Conservation (phyloP, 1,140 invertebrate genomes). For the Arctopsyche grandis region DNA sequence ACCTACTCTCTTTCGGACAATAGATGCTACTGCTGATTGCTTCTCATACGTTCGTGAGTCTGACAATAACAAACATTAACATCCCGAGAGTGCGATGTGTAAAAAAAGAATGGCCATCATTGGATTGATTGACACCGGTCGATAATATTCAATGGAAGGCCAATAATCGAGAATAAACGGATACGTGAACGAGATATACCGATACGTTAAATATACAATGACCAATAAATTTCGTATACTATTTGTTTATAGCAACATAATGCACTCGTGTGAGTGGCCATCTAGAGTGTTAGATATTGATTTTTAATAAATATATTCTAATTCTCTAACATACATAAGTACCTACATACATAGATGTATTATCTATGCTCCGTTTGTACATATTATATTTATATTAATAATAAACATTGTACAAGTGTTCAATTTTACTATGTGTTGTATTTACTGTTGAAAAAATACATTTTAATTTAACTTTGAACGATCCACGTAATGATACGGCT, state of each 20-base stretch:
- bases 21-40: slow-evolving; percentile 33
- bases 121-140: slow-evolving; percentile 19
- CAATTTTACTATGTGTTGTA: too few species aligned
- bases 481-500: background rate
- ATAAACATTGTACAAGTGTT: too few species aligned
- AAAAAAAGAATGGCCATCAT: slow-evolving; percentile 7
- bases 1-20: background rate
- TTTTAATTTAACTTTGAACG: background rate
- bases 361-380: too few species aligned
- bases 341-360: too few species aligned
- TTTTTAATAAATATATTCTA: too few species aligned
- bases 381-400: too few species aligned
- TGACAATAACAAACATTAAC: slow-evolving; percentile 37
- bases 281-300: too few species aligned
- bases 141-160: slow-evolving; percentile 18
- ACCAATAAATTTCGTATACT: too few species aligned
- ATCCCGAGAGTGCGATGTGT: background rate
- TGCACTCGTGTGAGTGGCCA: too few species aligned
- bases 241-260: too few species aligned
- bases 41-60: slow-evolving; percentile 21
- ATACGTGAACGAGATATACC: background rate
- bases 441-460: background rate
- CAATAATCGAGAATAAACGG: slow-evolving; percentile 11
- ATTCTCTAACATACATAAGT: too few species aligned
- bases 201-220: background rate